Evolutionary conservation across 2,797 vertebrate genomes (phyloP).

Genomic region (Enteromius argenteus): DNA sequence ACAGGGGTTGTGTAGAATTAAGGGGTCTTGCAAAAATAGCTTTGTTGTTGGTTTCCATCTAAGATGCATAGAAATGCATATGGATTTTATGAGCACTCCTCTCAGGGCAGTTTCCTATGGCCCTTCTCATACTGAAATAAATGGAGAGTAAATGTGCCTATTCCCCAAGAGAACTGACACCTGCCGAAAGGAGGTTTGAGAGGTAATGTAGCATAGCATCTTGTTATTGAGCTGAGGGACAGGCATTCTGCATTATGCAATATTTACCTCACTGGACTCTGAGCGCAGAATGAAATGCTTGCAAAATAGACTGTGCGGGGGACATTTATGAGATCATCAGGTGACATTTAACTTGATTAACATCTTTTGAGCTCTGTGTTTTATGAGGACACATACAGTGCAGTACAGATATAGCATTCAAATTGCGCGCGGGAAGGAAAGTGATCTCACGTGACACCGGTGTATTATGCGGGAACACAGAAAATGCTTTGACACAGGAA

Average conservation of each 20-base stretch:
- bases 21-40: slow-evolving; percentile 16
- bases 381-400: background rate
- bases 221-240: slow-evolving; percentile 81
- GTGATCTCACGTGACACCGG: no score
- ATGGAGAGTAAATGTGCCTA: slow-evolving; percentile 77
- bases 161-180: slow-evolving; percentile 72
- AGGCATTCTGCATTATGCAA: slow-evolving; percentile 77
- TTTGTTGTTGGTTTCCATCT: slow-evolving; percentile 38
- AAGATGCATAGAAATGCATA: slow-evolving; percentile 30
- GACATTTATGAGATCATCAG: slow-evolving; percentile 37
- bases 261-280: slow-evolving; percentile 66
- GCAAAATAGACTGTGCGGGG: slow-evolving; percentile 53
- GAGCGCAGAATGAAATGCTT: slow-evolving; percentile 16
- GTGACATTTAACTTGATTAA: slow-evolving; percentile 35
- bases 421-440: no score
- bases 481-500: no score
- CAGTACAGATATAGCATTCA: background rate
- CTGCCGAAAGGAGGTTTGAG: slow-evolving; percentile 72
- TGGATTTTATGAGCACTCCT: slow-evolving; percentile 46
- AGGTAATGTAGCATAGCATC: slow-evolving; percentile 81
- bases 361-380: slow-evolving; percentile 16
- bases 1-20: background rate
- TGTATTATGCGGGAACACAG: no score
- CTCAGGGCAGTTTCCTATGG: slow-evolving; percentile 63
- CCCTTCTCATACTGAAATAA: slow-evolving; percentile 75